A percentile compares a stretch with the other conserved stretches of the same genome.
These are phyloP conservation scores for Tyria jacobaeae DNA, from an alignment of 2,888 invertebrate species.

Conservation along the genomic window DNA sequence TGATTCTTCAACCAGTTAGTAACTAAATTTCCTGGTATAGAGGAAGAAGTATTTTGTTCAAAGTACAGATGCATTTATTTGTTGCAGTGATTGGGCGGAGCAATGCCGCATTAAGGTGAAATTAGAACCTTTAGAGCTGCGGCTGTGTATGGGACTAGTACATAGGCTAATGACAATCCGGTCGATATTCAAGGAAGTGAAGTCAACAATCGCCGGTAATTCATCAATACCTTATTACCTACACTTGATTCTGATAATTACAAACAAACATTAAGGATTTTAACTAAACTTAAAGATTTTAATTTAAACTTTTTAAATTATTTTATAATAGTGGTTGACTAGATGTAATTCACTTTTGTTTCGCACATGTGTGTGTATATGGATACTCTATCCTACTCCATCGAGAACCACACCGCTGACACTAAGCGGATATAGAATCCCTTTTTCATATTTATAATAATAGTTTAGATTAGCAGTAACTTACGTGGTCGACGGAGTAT, in stretches of 20 bases:
- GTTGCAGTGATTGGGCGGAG: slow-evolving; percentile 76
- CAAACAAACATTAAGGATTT: no score
- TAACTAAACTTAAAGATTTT: no score
- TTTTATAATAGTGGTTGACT: no score
- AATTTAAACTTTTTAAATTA: no score
- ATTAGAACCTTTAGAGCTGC: slow-evolving; percentile 60
- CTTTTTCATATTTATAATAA: no score
- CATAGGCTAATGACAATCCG: slow-evolving; percentile 61
- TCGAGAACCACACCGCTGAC: background rate
- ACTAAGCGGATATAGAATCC: no score
- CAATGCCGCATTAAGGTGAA: slow-evolving; percentile 57
- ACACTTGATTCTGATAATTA: no score
- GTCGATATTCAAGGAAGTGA: slow-evolving; percentile 54
- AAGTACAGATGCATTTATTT: background rate
- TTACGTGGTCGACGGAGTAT: slow-evolving; percentile 65
- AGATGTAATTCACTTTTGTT: no score
- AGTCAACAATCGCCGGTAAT: slow-evolving; percentile 25
- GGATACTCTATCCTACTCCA: background rate
- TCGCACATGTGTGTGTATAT: no score
- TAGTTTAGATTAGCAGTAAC: slow-evolving; percentile 35
- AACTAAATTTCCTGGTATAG: no score
- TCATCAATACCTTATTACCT: background rate
- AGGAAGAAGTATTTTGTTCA: no score
- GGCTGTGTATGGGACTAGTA: slow-evolving; percentile 62
- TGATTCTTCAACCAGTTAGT: no score